A percentile compares a stretch with the other conserved stretches of the same genome.
These are phyloP conservation scores for Sapayoa aenigma DNA, from an alignment of 2,113 vertebrate genomes.

Conservation along the genomic window DNA sequence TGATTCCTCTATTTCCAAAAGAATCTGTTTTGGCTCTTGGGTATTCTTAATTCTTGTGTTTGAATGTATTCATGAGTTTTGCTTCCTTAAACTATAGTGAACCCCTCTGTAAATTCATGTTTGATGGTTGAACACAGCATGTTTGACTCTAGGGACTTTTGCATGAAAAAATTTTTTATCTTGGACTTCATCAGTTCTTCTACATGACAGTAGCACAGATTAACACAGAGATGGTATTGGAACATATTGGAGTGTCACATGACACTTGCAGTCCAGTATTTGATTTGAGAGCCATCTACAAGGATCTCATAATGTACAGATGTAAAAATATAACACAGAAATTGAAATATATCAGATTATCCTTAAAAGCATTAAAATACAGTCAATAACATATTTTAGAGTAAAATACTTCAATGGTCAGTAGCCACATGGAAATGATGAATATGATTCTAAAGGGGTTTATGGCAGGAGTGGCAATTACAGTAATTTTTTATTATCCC, in stretches of 20 bases:
- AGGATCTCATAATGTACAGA: neutral
- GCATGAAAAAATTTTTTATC: neutral
- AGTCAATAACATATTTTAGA: neutral
- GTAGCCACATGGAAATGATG: neutral
- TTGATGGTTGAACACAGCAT: neutral
- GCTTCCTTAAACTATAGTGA: neutral
- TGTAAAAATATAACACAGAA: neutral
- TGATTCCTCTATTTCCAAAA: neutral
- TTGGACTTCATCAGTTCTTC: neutral
- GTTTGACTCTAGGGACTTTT: neutral
- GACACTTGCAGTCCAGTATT: neutral
- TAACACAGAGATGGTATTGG: neutral
- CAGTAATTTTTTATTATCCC: neutral
- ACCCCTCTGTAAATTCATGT: neutral
- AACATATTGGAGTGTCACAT: neutral
- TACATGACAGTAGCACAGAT: neutral
- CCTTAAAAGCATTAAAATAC: neutral
- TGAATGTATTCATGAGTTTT: neutral
- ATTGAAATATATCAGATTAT: neutral
- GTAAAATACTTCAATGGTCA: neutral
- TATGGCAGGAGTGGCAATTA: neutral
- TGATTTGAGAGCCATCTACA: neutral
- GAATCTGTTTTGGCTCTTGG: neutral
- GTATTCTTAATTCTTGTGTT: neutral
- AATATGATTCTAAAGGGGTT: neutral